Evolutionary conservation across 2,113 vertebrate genomes (phyloP).

Genomic region (Verasper variegatus): DNA sequence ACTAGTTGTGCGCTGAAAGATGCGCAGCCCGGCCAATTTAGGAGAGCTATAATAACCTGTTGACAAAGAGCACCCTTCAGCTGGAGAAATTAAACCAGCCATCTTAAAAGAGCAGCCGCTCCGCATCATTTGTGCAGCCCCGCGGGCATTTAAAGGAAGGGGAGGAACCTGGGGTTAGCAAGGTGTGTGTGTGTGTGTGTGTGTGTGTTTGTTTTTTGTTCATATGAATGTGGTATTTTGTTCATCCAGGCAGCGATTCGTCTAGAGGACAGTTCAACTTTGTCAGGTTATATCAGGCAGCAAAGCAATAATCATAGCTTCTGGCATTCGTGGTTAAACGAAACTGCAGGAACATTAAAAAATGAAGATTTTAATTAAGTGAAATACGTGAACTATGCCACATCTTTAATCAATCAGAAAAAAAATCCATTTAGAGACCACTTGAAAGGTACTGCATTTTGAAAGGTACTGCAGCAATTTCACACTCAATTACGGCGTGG

Average conservation of each 20-base stretch:
- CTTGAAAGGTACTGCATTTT: not conserved
- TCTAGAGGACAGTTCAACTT: not conserved
- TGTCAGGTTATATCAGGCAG: not conserved
- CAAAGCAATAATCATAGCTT: not conserved
- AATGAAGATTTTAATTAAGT: constrained; percentile 9
- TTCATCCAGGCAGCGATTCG: not conserved
- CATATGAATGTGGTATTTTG: not conserved
- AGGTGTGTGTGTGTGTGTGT: not conserved
- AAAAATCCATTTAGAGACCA: constrained; percentile 23
- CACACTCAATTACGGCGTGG: constrained; percentile 57
- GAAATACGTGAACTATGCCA: constrained; percentile 12
- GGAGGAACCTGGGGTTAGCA: constrained; percentile 8
- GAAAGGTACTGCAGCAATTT: constrained; percentile 61
- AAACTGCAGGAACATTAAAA: constrained; percentile 8
- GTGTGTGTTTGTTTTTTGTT: not conserved
- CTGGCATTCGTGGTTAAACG: not conserved
- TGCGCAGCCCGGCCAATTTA: constrained; percentile 57
- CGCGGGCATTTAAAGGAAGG: constrained; percentile 22
- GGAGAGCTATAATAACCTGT: constrained; percentile 66
- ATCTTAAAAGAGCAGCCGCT: constrained; percentile 50
- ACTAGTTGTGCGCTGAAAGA: constrained; percentile 51
- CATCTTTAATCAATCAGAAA: constrained; percentile 25
- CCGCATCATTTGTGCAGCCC: constrained; percentile 51
- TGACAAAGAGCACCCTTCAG: constrained; percentile 63
- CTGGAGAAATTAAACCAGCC: constrained; percentile 60